Base-by-base conservation (phyloP, 2,888 invertebrate species). In the Empis livida region DNA sequence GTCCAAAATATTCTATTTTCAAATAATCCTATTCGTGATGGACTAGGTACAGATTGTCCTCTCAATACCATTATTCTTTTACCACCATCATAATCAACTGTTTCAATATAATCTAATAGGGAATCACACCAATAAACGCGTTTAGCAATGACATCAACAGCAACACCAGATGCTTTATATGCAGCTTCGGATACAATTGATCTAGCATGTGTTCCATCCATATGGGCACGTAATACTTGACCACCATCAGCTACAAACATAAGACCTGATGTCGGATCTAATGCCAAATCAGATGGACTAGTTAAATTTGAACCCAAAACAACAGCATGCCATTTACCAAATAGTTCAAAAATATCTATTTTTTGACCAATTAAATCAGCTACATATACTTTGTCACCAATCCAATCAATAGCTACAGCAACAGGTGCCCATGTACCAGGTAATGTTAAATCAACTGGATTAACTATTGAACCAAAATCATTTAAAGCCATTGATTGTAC, bases 51-150 rank as follows among this genome's bases (percentile, higher is more conserved):
- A 52, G 85, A 80, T 51, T 84, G 82, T 3, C 91, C 90, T 49
- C 90, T 71, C 3, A 91, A 71, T 1, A 91, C 82, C 64, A 88
- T 76, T 51, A 84, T 82, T 52, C 94, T 74, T 55, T 84, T 79
- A 50, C 79, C 76, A 1, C 95, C 95, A 45, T 90, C 80, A 67
- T 97, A 99, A 66, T 95, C 91, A 0, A 94, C 89, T 0, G 93
- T 90, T 63, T 96, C 95, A 53, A 99, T 92, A 64, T 95, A 92
- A 70, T 97, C 95, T 46, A 96, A 71, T 13, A 94, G 72, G 0
- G 92, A 88, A 65, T 99, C 97, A 60, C 95, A 94, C 95, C 96
- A 97, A 70, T 89, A 96, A 9, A 99, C 81, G 44, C 96, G 72
- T 59, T 87, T 82, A 0, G 86, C 82, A 20, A 92, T 83, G n/a